Percentiles rank a stretch among this genome's conserved stretches.
phyloP scores from a whole-genome alignment of 2,797 vertebrate species.

The Fratercula arctica region DNA sequence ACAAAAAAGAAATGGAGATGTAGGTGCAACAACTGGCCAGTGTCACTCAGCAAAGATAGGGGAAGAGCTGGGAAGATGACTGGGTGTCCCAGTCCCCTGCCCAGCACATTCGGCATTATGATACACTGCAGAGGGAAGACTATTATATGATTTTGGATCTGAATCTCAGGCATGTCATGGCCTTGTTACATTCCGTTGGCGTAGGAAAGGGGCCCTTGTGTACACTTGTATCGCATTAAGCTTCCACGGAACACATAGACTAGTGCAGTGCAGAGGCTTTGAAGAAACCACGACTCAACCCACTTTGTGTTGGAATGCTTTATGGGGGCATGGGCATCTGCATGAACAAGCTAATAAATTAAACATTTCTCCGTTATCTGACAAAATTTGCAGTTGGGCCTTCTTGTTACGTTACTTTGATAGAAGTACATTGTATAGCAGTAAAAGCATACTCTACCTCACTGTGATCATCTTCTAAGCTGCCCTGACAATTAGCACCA shows the following conservation, averaged over 20 bases:
- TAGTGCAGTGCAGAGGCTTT: background rate
- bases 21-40: background rate
- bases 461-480: background rate
- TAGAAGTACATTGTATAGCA: background rate
- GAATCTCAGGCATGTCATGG: background rate
- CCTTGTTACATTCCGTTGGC: background rate
- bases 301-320: background rate
- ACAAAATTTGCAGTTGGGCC: background rate
- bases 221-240: background rate
- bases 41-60: background rate
- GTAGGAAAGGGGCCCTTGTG: background rate
- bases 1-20: background rate
- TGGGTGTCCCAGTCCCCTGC: background rate
- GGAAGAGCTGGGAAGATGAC: background rate
- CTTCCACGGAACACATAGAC: background rate
- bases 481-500: background rate
- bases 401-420: background rate
- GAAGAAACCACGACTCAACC: background rate
- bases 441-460: background rate
- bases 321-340: background rate
- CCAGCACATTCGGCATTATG: background rate
- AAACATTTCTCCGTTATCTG: background rate
- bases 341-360: background rate
- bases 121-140: background rate
- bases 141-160: background rate